phyloP scores from a whole-genome alignment of 2,888 invertebrate genomes.

The Bedellia somnulentella region DNA sequence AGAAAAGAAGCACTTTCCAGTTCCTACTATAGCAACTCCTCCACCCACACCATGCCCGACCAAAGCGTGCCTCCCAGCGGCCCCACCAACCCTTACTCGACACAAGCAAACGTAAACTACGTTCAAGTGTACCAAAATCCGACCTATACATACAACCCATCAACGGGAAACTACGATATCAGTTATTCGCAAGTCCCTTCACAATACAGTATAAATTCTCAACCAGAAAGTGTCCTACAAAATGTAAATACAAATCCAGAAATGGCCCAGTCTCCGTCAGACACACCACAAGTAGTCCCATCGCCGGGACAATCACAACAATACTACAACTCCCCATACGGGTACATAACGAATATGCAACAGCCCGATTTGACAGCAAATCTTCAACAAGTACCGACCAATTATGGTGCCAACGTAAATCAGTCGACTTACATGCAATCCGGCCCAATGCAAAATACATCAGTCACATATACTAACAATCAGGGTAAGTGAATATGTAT shows the following conservation, averaged over 20 bases:
- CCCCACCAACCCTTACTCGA: constrained; percentile 5
- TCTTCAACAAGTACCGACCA: constrained; percentile 21
- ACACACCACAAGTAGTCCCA: constrained; percentile 17
- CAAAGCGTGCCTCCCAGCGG: constrained; percentile 2
- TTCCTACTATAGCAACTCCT: constrained; percentile 1
- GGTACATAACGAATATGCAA: constrained; percentile 30
- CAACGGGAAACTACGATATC: constrained; percentile 62
- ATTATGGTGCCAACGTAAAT: constrained; percentile 31
- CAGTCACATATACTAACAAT: constrained; percentile 28
- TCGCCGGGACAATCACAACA: constrained; percentile 20
- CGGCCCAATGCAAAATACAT: constrained; percentile 24
- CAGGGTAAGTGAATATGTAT: constrained; percentile 35
- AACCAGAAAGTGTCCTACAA: too few relatives aligned
- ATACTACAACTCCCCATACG: constrained; percentile 53
- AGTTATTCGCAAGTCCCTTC: too few relatives aligned
- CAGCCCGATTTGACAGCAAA: constrained; percentile 24
- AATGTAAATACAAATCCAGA: constrained; percentile 51
- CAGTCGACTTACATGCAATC: constrained; percentile 45
- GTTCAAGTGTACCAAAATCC: constrained; percentile 48
- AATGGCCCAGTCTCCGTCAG: constrained; percentile 50
- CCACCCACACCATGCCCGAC: constrained; percentile 10
- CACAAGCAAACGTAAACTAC: constrained; percentile 19
- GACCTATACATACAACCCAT: constrained; percentile 61
- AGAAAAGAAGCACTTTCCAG: constrained; percentile 36
- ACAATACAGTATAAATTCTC: too few relatives aligned